Base-by-base conservation (phyloP, 2,797 vertebrate genomes). In the Percopsis omiscomaycus region DNA sequence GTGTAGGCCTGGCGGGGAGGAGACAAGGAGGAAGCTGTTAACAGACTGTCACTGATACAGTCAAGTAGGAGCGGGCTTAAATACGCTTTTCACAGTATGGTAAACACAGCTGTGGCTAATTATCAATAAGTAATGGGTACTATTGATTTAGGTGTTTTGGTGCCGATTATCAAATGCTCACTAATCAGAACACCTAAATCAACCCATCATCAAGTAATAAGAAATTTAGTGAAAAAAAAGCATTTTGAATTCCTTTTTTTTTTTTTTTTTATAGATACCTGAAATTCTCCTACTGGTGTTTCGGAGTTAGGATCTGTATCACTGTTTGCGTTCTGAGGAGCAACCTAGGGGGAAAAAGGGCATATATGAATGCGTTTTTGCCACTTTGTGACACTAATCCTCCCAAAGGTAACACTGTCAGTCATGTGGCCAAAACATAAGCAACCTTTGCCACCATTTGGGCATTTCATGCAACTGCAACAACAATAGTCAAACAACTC, bases 1-100 rank as follows among this genome's bases (percentile, higher is more conserved):
- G 91, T 93, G 92, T 95, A 98, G 13, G 95, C 94, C 96, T 98
- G 59, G 0, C 66, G 29, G 2, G 1, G 3, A 16, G 3, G 46
- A 3, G 32, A 15, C 12, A 28, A 29, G 8, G 5, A 0, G 14
- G 46, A 42, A 6, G 44, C 29, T 48, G 44, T 45, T 1, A 13
- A n/a, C 12, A 13, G 37, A 2, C 5, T 9, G 37, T 37, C 37
- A 37, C 1, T 37, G 6, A 6, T 37, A 2, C 2, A 37, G 8
- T 37, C 5, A 9, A 37, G 4, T 37, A 9, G 37, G 37, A 9
- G 37, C 5, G 9, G 37, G 37, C 8, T 9, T 22, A 37, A 1
- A 37, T 1, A 37, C 6, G 6, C 37, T 37, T 9, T 9, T 37
- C 37, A 37, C 5, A 22, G 5, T 37, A 5, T 37, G 37, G 5